Evolutionary conservation across 2,797 vertebrate genomes (phyloP).

Genomic region (Gymnoscopelus microlampas): DNA sequence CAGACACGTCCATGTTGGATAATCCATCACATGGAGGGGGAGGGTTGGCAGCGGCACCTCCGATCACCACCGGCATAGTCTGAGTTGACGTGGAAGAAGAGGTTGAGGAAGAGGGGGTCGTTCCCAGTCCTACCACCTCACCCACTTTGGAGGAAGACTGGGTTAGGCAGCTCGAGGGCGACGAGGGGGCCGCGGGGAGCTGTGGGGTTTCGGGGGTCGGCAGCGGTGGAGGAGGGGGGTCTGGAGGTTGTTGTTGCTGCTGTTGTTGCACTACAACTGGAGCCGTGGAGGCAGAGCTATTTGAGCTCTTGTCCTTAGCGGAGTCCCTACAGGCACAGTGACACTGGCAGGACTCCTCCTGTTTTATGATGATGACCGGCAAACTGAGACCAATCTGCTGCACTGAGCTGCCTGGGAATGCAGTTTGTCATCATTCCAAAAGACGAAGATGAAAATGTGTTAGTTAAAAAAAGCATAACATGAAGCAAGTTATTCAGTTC

Average conservation of each 20-base stretch:
- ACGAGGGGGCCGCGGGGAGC: slow-evolving; percentile 62
- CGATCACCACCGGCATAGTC: slow-evolving; percentile 65
- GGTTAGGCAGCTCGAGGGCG: slow-evolving; percentile 61
- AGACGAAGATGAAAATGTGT: too few species aligned
- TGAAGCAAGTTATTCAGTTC: too few species aligned
- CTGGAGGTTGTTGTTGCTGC: slow-evolving; percentile 51
- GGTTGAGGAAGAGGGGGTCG: slow-evolving; percentile 47
- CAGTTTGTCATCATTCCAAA: background rate
- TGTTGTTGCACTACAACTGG: slow-evolving; percentile 53
- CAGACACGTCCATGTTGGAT: slow-evolving; percentile 92
- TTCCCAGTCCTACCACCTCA: slow-evolving; percentile 44
- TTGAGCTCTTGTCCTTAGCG: slow-evolving; percentile 87
- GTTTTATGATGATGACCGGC: slow-evolving; percentile 99
- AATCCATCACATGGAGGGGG: slow-evolving; percentile 83
- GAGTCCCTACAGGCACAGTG: slow-evolving; percentile 96
- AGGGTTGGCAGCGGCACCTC: slow-evolving; percentile 59
- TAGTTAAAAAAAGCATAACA: too few species aligned
- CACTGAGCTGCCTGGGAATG: slow-evolving; percentile 88
- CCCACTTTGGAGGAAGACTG: slow-evolving; percentile 73
- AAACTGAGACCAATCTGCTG: slow-evolving; percentile 98
- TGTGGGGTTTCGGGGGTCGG: slow-evolving; percentile 72
- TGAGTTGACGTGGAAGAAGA: slow-evolving; percentile 59
- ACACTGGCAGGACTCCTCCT: slow-evolving; percentile 98
- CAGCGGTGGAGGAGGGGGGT: slow-evolving; percentile 48
- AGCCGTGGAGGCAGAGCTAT: slow-evolving; percentile 75